Evolutionary conservation across 2,113 vertebrate genomes (phyloP).

Genomic region (Megaceryle maxima): DNA sequence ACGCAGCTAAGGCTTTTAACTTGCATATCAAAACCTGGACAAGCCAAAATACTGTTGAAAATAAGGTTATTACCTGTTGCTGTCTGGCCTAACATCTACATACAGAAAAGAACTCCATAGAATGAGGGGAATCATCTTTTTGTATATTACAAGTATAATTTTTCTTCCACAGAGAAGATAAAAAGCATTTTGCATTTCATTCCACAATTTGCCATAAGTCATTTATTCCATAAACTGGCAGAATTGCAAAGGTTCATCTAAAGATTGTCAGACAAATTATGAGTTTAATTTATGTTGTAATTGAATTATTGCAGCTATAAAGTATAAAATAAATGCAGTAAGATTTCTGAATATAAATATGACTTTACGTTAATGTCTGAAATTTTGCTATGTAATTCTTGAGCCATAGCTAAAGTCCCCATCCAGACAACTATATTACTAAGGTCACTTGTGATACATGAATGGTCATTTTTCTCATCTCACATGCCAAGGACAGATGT

Average conservation of each 20-base stretch:
- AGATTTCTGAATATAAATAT: not conserved
- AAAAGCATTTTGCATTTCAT: not conserved
- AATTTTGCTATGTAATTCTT: not conserved
- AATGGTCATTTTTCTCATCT: not conserved
- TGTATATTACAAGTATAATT: not conserved
- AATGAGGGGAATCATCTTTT: not conserved
- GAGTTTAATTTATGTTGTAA: not conserved
- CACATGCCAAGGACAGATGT: not conserved
- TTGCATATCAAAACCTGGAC: not conserved
- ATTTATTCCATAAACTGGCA: not conserved
- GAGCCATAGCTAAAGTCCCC: not conserved
- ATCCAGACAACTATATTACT: not conserved
- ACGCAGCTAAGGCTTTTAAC: not conserved
- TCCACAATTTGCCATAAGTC: not conserved
- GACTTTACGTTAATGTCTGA: not conserved
- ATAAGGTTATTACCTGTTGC: not conserved
- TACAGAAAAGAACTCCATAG: not conserved
- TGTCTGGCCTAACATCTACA: not conserved
- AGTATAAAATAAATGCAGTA: not conserved
- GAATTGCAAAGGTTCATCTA: not conserved
- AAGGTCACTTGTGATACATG: not conserved
- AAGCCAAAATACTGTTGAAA: not conserved
- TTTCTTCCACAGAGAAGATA: not conserved
- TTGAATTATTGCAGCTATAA: not conserved
- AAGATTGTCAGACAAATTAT: not conserved